phyloP scores from a whole-genome alignment of 2,888 invertebrate species.

The Biston betularia region DNA sequence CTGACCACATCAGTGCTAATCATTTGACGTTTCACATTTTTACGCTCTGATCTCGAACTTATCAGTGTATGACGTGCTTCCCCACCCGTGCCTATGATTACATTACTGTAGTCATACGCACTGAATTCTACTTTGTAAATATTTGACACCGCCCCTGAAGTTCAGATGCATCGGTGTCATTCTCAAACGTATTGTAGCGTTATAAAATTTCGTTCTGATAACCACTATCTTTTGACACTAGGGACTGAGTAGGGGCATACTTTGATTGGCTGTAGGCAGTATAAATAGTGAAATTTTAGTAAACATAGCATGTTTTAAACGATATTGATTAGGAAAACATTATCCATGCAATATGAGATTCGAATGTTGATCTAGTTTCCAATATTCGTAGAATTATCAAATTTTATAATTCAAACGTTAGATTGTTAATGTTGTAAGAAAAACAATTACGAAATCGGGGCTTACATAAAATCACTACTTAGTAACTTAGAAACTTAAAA shows the following conservation, averaged over 20 bases:
- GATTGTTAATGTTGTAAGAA: not conserved
- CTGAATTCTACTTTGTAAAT: conserved; percentile 52
- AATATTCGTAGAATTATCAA: not conserved
- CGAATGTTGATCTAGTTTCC: not conserved
- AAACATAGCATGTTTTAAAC: conserved; percentile 17
- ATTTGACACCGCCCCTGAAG: conserved; percentile 71
- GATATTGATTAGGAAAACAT: conserved; percentile 33
- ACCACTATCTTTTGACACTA: conserved; percentile 44
- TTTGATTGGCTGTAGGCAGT: conserved; percentile 36
- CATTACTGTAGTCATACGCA: conserved; percentile 49
- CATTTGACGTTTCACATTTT: conserved; percentile 79
- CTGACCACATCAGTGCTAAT: conserved; percentile 76
- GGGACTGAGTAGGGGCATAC: conserved; percentile 25
- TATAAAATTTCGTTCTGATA: conserved; percentile 66
- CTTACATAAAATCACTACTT: not conserved
- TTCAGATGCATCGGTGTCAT: conserved; percentile 78
- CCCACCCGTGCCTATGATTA: conserved; percentile 66
- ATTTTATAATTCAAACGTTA: not conserved
- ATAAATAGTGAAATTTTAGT: conserved; percentile 7
- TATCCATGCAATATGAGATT: conserved; percentile 17
- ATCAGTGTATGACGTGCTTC: conserved; percentile 77
- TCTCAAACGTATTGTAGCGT: conserved; percentile 73
- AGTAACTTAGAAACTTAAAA: not conserved
- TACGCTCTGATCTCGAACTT: conserved; percentile 71
- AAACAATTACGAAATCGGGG: conserved; percentile 12